Evolutionary conservation across 1,140 invertebrate species (phyloP), one percentile per base, ranked within the genome.

Genomic region (Drosophila funebris): DNA sequence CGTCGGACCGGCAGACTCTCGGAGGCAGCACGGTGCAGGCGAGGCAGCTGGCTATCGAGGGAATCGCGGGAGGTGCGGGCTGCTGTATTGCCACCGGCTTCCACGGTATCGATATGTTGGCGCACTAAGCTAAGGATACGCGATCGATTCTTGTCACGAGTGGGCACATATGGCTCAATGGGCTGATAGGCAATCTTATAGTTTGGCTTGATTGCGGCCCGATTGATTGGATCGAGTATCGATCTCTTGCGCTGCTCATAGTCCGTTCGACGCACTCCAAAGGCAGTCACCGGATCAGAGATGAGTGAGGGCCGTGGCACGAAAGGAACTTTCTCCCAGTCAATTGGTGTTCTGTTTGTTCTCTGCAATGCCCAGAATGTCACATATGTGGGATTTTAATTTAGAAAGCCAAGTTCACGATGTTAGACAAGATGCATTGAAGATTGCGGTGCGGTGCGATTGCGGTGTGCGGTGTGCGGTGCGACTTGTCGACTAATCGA

Each of bases 291-390:
- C 39, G 96, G 96, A 90, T 96, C 95, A 50, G 96, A 94, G 68
- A 97, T 94, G 89, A 96, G 93, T 77, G 96, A 96, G 70, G 96
- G 96, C 70, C 96, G 93, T 68, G 96, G 95, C 76, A 97, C 96
- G 91, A 94, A 95, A 73, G 96, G 96, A 87, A 96, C 95, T 93
- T 96, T 96, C 92, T 96, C 95, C 96, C 96, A 97, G 76, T 96
- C 95, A 76, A 96, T 95, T 90, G 90, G 76, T 76, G 80, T 78
- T 89, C 76, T 85, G 64, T 77, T 83, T 77, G 82, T 54, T 93
- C 94, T 96, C 96, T 96, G 95, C 91, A 95, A 95, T 91, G 92
- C 83, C 85, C 85, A 84, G 64, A 85, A 85, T 87, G 80, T 79
- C 92, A 92, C 92, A 91, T 50, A 36, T 73, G 57, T 52, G 48